phyloP scores from a whole-genome alignment of 2,888 invertebrate species.

The Monopis laevigella region DNA sequence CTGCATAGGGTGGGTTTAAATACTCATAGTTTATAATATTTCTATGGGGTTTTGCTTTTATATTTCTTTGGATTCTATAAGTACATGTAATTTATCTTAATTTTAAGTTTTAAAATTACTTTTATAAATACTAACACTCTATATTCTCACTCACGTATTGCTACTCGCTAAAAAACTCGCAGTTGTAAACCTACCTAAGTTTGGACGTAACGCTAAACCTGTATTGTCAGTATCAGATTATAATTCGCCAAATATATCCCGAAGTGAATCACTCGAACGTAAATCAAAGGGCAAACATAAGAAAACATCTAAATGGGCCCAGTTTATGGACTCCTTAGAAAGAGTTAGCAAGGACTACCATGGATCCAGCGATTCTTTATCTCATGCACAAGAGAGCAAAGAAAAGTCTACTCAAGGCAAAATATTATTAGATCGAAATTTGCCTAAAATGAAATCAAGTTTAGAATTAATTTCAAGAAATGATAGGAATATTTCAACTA shows the following conservation, averaged over 20 bases:
- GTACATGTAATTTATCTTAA: too few species aligned
- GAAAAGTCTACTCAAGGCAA: constrained; percentile 23
- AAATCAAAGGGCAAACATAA: constrained; percentile 14
- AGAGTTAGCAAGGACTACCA: constrained; percentile 29
- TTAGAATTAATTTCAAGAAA: constrained; percentile 22
- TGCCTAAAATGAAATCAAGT: constrained; percentile 30
- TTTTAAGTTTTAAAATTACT: too few species aligned
- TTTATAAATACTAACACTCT: too few species aligned
- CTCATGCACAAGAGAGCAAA: constrained; percentile 28
- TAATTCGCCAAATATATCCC: constrained; percentile 20
- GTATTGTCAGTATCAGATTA: constrained; percentile 40
- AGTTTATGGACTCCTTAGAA: constrained; percentile 41
- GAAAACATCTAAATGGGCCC: constrained; percentile 32
- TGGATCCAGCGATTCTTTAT: constrained; percentile 25
- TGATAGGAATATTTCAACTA: constrained; percentile 31
- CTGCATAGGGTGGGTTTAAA: too few species aligned
- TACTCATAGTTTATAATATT: too few species aligned
- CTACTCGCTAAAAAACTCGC: too few species aligned
- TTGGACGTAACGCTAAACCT: too few species aligned
- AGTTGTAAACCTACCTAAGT: too few species aligned
- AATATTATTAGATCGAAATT: constrained; percentile 29
- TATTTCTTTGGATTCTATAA: too few species aligned
- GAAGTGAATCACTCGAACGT: constrained; percentile 19
- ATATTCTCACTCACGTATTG: too few species aligned
- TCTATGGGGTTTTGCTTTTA: too few species aligned